phyloP scores from a whole-genome alignment of 1,140 invertebrate genomes.

The Latrodectus geometricus region DNA sequence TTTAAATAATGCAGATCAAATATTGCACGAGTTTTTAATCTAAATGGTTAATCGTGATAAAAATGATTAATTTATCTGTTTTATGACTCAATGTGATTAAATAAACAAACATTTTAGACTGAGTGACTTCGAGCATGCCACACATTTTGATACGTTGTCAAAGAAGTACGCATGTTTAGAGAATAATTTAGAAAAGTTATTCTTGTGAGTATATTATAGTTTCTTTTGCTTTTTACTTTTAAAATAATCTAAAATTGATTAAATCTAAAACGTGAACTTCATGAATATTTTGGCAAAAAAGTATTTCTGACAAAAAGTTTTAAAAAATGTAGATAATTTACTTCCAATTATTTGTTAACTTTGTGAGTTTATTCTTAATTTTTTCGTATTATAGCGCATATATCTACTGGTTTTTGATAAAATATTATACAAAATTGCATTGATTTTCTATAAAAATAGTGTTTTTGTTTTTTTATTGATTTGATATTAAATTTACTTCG shows the following conservation, averaged over 20 bases:
- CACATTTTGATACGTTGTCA: background rate
- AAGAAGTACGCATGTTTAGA: background rate
- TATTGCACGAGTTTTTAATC: background rate
- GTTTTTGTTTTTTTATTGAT: no score
- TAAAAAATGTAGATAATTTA: no score
- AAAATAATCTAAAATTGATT: background rate
- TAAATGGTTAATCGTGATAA: conserved; percentile 14
- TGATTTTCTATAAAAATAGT: no score
- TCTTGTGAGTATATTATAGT: background rate
- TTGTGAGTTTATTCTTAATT: no score
- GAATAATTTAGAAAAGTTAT: background rate
- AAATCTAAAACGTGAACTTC: background rate
- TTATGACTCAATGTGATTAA: background rate
- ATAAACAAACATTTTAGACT: background rate
- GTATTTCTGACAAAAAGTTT: no score
- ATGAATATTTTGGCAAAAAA: no score
- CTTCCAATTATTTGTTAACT: no score
- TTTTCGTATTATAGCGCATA: no score
- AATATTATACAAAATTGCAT: no score
- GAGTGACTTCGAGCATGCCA: background rate
- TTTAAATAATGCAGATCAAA: no score
- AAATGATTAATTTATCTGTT: conserved; percentile 14
- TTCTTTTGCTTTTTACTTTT: background rate
- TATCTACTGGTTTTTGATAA: no score
- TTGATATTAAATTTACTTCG: no score